A percentile compares a stretch with the other conserved stretches of the same genome.
Evolutionary conservation across 2,888 invertebrate genomes (phyloP).

Genomic region (Thymelicus acteon): DNA sequence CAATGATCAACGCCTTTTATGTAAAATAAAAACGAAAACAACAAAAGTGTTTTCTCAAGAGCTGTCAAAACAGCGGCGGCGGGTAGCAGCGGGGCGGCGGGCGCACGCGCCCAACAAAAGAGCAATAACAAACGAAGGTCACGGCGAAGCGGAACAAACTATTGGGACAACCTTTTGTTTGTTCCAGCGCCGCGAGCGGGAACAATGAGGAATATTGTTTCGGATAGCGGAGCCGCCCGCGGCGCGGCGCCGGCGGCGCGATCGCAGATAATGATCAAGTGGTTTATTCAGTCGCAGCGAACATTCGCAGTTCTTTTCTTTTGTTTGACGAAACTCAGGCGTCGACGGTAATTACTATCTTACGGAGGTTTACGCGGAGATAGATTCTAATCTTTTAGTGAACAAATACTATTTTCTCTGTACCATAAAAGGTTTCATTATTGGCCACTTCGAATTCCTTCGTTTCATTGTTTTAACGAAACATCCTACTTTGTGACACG

Average conservation of each 20-base stretch:
- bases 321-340: conserved; percentile 26
- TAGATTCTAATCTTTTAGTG: neutral
- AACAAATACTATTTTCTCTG: neutral
- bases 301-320: conserved; percentile 30
- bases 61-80: neutral
- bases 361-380: neutral
- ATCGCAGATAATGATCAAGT: conserved; percentile 35
- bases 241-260: neutral
- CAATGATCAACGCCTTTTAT: neutral
- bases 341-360: conserved; percentile 27
- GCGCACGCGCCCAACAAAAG: conserved; percentile 17
- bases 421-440: no score
- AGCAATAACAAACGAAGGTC: conserved; percentile 30
- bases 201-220: conserved; percentile 34
- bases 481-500: neutral
- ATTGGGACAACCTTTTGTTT: conserved; percentile 33
- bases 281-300: conserved; percentile 32
- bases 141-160: conserved; percentile 29
- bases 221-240: conserved; percentile 27
- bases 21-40: neutral
- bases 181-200: conserved; percentile 17
- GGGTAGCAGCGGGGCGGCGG: neutral
- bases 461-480: neutral
- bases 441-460: no score
- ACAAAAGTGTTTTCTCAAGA: neutral